A percentile compares a stretch with the other conserved stretches of the same genome.
Evolutionary conservation across 2,113 vertebrate species (phyloP).

Genomic region (Engystomops pustulosus): DNA sequence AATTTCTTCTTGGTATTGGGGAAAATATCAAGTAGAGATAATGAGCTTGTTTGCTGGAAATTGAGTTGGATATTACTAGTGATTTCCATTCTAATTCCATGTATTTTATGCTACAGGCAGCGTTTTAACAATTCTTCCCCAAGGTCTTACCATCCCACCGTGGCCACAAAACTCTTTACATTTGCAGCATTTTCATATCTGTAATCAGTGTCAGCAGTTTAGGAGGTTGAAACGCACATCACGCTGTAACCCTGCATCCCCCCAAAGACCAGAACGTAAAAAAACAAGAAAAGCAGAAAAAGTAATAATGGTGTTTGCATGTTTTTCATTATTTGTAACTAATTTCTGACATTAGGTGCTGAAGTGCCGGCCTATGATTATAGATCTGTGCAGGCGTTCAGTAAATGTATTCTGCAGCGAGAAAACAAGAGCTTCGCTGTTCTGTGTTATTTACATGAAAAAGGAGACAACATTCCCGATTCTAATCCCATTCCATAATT

Average conservation of each 20-base stretch:
- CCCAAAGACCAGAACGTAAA: conserved; percentile 13
- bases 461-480: neutral
- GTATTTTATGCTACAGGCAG: conserved; percentile 30
- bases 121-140: conserved; percentile 47
- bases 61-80: neutral
- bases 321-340: neutral
- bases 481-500: neutral
- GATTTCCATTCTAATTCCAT: conserved; percentile 12
- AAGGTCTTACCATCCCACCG: conserved; percentile 39
- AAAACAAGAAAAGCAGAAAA: conserved; percentile 4
- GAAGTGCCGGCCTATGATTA: neutral
- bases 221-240: conserved; percentile 38
- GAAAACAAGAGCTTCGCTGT: neutral
- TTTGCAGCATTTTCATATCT: conserved; percentile 57
- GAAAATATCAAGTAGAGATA: neutral
- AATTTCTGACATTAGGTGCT: conserved; percentile 16
- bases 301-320: neutral
- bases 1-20: too few species aligned
- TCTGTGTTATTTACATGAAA: conserved; percentile 29
- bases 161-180: conserved; percentile 29
- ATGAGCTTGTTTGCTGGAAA: conserved; percentile 7
- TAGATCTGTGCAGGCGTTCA: neutral
- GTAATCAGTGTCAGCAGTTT: conserved; percentile 56
- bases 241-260: conserved; percentile 28
- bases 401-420: neutral